Base-by-base conservation (phyloP, 2,888 invertebrate species). In the Adelphocoris suturalis region DNA sequence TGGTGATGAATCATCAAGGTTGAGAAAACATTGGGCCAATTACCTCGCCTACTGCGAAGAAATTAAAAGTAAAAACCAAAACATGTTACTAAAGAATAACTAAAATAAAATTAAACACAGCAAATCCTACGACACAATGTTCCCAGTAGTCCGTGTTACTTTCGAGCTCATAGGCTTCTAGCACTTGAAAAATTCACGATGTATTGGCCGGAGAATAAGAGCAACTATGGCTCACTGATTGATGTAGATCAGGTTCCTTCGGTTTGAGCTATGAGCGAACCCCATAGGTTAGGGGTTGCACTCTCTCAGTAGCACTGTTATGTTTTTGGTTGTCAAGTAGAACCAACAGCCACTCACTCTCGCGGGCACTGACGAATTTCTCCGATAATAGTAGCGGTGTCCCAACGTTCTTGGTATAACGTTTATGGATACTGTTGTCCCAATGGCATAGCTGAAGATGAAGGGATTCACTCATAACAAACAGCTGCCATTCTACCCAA, bases 11-110 rank as follows among this genome's bases (percentile, higher is more conserved):
- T 52, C 85, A 37, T 85, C 85, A 57, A 85, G 68, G 68, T 68
- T 85, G 85, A 57, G 57, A 85, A 61, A 61, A 85, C 55, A 85
- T 61, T 61, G 55, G 86, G 86, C 86, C 23, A 68, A 86, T 68
- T 14, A 52, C 52, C 82, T 75, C 86, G 75, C 76, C 76, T 86
- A 86, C 76, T 86, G 85, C 85, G 86, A 86, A 75, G 68, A 86
- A 75, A 86, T 61, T 86, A 55, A 86, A 68, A 75, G 37, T 47
- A 68, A 86, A 68, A 85, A 85, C 37, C 78, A 78, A 46, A 82
- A 68, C 68, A 68, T 68, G 68, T 68, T 68, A 68, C 27, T 47
- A 16, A 11, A 46, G 37, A 19, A 75, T 27, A 19, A 80, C 47
- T 47, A 46, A 80, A 80, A 80, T 14, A n/a, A 46, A 80, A 47